phyloP scores from a whole-genome alignment of 2,888 invertebrate species.

The Hedya salicella region DNA sequence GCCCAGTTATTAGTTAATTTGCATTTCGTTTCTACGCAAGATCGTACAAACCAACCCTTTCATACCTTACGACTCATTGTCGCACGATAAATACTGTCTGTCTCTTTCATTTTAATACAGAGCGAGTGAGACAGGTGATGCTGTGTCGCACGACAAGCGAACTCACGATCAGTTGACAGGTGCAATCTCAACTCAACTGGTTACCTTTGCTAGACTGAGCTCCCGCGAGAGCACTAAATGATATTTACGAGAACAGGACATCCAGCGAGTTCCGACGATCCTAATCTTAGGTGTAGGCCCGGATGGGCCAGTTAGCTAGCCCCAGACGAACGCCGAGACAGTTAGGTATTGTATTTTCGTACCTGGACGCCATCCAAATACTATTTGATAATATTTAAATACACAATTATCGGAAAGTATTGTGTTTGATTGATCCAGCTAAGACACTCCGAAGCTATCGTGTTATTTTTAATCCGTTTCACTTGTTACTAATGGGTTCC shows the following conservation, averaged over 20 bases:
- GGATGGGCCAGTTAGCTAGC: conserved; percentile 54
- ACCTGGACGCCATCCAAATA: conserved; percentile 80
- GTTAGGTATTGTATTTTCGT: conserved; percentile 81
- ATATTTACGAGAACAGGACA: conserved; percentile 38
- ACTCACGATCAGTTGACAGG: no score
- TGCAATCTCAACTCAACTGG: background rate
- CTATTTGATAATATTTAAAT: conserved; percentile 41
- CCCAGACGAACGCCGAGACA: conserved; percentile 73
- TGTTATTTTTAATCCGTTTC: conserved; percentile 24
- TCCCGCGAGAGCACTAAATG: background rate
- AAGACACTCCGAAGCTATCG: conserved; percentile 20
- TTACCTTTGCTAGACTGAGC: background rate
- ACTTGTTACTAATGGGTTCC: conserved; percentile 6
- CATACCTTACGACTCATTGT: no score
- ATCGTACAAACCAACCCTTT: no score
- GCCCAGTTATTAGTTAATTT: no score
- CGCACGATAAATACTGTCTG: no score
- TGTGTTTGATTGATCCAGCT: conserved; percentile 12
- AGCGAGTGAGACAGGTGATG: no score
- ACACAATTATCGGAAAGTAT: conserved; percentile 36
- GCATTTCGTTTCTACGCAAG: no score
- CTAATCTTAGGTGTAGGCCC: conserved; percentile 44
- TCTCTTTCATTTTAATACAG: no score
- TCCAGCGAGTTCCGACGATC: conserved; percentile 20
- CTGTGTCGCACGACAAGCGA: no score